These are phyloP conservation scores for Heliconius eleuchia DNA, from an alignment of 1,140 invertebrate species.

Conservation along the genomic window DNA sequence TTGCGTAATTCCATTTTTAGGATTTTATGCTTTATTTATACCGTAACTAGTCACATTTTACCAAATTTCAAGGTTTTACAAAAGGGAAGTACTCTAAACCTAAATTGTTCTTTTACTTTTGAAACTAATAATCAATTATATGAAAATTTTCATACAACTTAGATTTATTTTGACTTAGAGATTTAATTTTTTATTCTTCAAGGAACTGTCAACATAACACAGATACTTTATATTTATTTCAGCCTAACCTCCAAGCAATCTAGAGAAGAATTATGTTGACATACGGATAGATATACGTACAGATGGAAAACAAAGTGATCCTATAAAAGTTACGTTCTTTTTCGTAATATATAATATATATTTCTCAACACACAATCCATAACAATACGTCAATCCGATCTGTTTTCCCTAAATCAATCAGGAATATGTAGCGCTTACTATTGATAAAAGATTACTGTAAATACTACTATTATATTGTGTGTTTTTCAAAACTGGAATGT, in stretches of 20 bases:
- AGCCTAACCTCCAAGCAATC: not conserved
- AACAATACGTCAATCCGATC: slow-evolving; percentile 3
- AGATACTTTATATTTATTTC: not conserved
- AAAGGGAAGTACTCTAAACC: too few relatives aligned
- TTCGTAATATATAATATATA: not conserved
- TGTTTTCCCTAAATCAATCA: slow-evolving; percentile 15
- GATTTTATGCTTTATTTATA: too few relatives aligned
- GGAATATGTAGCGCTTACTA: not conserved
- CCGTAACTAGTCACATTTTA: too few relatives aligned
- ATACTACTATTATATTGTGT: not conserved
- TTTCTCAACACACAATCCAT: not conserved
- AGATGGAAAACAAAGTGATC: too few relatives aligned
- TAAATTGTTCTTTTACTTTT: too few relatives aligned
- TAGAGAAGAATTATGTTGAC: not conserved
- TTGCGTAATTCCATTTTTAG: too few relatives aligned
- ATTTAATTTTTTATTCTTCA: not conserved
- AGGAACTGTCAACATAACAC: too few relatives aligned
- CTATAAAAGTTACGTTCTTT: too few relatives aligned
- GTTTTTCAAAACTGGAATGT: too few relatives aligned
- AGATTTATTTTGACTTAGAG: not conserved
- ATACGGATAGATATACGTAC: not conserved
- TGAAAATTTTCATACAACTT: too few relatives aligned
- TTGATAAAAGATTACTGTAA: not conserved
- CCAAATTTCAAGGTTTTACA: too few relatives aligned
- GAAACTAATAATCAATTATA: too few relatives aligned